Percentiles rank a stretch among this genome's conserved stretches.
Evolutionary conservation across 2,888 invertebrate species (phyloP).

Genomic region (Synergus japonicus): DNA sequence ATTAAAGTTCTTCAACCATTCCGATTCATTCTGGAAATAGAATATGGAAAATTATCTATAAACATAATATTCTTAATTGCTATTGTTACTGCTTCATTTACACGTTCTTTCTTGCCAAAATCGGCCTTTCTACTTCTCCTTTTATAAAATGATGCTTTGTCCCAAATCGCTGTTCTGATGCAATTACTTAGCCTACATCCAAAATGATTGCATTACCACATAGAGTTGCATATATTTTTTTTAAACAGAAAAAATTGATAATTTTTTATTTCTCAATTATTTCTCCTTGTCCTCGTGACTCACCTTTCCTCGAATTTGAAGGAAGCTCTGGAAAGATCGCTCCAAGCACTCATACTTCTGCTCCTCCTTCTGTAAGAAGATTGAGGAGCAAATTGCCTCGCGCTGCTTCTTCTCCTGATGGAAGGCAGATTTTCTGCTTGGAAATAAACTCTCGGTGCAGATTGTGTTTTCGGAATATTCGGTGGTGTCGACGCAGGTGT

Average conservation of each 20-base stretch:
- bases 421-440: conserved; percentile 75
- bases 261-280: not conserved
- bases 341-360: conserved; percentile 92
- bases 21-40: not conserved
- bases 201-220: conserved; percentile 34
- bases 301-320: conserved; percentile 89
- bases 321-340: conserved; percentile 90
- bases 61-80: not conserved
- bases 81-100: not conserved
- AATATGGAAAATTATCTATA: not conserved
- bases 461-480: conserved; percentile 62
- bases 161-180: not conserved
- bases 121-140: not conserved
- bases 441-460: conserved; percentile 82
- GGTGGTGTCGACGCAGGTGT: conserved; percentile 72
- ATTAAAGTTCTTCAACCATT: not conserved
- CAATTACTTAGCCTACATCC: not conserved
- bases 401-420: conserved; percentile 72
- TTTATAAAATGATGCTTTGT: not conserved
- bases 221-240: conserved; percentile 32
- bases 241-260: not conserved
- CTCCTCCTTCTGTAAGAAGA: conserved; percentile 67
- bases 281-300: not conserved
- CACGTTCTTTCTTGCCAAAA: not conserved
- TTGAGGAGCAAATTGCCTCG: conserved; percentile 63